phyloP scores from a whole-genome alignment of 2,888 invertebrate genomes.

The Drosophila vallismaia region DNA sequence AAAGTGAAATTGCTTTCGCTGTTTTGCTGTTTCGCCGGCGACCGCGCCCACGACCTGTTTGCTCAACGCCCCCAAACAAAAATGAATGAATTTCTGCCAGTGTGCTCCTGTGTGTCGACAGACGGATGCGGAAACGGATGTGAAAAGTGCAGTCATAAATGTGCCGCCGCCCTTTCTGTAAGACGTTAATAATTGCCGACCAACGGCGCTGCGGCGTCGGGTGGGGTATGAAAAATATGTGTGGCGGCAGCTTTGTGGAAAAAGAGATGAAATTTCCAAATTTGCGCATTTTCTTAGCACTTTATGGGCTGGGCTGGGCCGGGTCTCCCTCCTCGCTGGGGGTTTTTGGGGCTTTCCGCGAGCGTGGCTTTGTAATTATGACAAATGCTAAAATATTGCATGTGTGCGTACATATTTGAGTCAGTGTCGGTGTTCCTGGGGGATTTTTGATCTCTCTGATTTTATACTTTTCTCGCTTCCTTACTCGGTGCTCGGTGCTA shows the following conservation, averaged over 20 bases:
- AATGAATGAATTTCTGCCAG: constrained; percentile 45
- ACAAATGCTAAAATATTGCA: constrained; percentile 74
- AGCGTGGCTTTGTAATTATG: constrained; percentile 72
- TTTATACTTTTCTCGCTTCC: constrained; percentile 28
- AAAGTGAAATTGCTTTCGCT: constrained; percentile 77
- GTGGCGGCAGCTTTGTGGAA: constrained; percentile 19
- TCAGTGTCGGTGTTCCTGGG: constrained; percentile 46
- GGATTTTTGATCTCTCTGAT: constrained; percentile 55
- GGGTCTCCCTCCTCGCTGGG: constrained; percentile 31
- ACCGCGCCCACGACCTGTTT: constrained; percentile 63
- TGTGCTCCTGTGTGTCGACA: constrained; percentile 61
- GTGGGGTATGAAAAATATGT: constrained; percentile 22
- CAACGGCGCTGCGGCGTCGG: constrained; percentile 36
- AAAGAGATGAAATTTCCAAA: constrained; percentile 68
- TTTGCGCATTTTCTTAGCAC: constrained; percentile 67
- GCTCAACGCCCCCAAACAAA: constrained; percentile 33
- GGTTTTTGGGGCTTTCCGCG: constrained; percentile 43
- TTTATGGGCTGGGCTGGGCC: constrained; percentile 53
- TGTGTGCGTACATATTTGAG: too few relatives aligned
- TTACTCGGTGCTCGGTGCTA: constrained; percentile 31
- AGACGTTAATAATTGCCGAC: constrained; percentile 76
- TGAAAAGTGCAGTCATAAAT: constrained; percentile 79
- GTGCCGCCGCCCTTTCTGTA: constrained; percentile 70
- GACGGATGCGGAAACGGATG: constrained; percentile 75
- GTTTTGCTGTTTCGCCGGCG: constrained; percentile 50